A percentile compares a stretch with the other conserved stretches of the same genome.
Evolutionary conservation across 2,113 vertebrate genomes (phyloP).

Genomic region (Grammatotria lemairii): DNA sequence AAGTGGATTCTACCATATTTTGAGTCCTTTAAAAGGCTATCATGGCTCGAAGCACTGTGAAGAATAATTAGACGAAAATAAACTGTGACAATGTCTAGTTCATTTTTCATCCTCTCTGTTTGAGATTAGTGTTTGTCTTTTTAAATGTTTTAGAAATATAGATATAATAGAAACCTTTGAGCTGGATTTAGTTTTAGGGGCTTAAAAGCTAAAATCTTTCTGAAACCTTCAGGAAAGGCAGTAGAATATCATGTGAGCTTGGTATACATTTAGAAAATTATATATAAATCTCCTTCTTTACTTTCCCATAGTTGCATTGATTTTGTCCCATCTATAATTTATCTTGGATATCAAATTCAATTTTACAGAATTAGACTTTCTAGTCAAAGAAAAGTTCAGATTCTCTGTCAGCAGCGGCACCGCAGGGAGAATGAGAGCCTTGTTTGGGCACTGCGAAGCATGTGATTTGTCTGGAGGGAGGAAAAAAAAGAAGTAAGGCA

Average conservation of each 20-base stretch:
- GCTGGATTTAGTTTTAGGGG: neutral
- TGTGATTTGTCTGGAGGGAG: constrained; percentile 31
- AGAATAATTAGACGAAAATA: neutral
- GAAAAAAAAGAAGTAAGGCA: neutral
- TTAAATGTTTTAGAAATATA: neutral
- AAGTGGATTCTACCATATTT: neutral
- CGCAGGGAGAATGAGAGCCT: neutral
- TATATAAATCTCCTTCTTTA: neutral
- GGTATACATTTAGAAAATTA: neutral
- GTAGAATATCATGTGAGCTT: neutral
- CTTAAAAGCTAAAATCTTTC: neutral
- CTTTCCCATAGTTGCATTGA: neutral
- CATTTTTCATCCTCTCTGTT: neutral
- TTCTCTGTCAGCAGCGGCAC: neutral
- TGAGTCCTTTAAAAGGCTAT: neutral
- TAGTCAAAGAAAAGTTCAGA: constrained; percentile 4
- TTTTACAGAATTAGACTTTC: constrained; percentile 2
- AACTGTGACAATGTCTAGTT: neutral
- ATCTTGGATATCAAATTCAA: neutral
- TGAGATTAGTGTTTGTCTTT: neutral
- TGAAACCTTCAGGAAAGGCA: neutral
- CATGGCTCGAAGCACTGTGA: neutral
- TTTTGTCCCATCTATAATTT: neutral
- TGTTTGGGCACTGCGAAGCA: constrained; percentile 36
- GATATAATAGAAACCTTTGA: neutral